Conservation (phyloP, 2,113 vertebrate genomes). For the Salvelinus sp. region DNA sequence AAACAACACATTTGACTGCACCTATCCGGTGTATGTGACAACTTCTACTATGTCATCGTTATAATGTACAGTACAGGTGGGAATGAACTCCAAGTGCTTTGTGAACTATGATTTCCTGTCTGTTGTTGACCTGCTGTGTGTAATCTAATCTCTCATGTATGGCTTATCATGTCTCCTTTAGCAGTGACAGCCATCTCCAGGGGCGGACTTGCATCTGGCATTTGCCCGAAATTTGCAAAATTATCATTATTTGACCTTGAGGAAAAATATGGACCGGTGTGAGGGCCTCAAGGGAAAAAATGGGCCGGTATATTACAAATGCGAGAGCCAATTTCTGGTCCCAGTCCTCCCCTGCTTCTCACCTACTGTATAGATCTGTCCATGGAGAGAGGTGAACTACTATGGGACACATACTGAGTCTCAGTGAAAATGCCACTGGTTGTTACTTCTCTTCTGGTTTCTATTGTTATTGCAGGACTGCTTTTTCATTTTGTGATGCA, state of each 20-base stretch:
- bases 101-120: conserved; percentile 62
- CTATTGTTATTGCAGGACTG: conserved; percentile 49
- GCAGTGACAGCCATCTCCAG: neutral
- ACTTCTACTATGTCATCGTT: conserved; percentile 34
- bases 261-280: too few species aligned
- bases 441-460: conserved; percentile 54
- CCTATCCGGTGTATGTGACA: too few species aligned
- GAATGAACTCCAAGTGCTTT: conserved; percentile 62
- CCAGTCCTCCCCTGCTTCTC: too few species aligned
- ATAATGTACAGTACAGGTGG: conserved; percentile 52
- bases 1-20: too few species aligned
- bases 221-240: too few species aligned
- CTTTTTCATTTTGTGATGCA: conserved; percentile 64
- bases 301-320: too few species aligned
- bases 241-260: too few species aligned
- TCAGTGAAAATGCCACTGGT: conserved; percentile 16
- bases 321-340: too few species aligned
- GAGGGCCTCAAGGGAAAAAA: too few species aligned
- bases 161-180: conserved; percentile 47
- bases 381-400: neutral
- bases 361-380: neutral
- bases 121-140: conserved; percentile 65
- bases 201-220: too few species aligned
- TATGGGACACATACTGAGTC: neutral
- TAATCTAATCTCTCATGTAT: conserved; percentile 49